phyloP scores from a whole-genome alignment of 92 coral and sea anemone genomes.

The Porites divaricata region DNA sequence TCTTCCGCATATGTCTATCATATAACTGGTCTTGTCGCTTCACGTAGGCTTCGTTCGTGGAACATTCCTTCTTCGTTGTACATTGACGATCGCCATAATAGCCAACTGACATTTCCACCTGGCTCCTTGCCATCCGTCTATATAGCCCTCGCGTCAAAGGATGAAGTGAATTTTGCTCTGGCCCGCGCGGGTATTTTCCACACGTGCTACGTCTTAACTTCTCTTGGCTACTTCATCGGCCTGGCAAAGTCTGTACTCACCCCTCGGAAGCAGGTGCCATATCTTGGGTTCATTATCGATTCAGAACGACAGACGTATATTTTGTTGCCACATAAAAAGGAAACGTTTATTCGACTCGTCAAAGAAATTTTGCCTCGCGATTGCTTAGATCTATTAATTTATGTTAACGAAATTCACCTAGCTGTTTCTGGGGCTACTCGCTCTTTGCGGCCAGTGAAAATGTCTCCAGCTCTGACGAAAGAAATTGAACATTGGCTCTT shows the following conservation, averaged over 20 bases:
- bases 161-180: constrained; percentile 32
- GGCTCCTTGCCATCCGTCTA: no score
- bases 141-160: constrained; percentile 15
- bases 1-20: no score
- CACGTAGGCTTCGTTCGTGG: constrained; percentile 8
- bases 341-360: constrained; percentile 3
- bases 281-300: constrained; percentile 18
- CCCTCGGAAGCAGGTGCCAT: no score
- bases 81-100: no score
- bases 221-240: constrained; percentile 47
- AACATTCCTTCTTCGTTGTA: constrained; percentile 38
- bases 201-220: constrained; percentile 29
- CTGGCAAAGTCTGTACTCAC: no score
- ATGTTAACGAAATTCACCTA: no score
- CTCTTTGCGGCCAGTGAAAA: no score
- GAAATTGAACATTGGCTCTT: no score
- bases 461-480: no score
- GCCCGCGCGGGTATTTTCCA: constrained; percentile 31
- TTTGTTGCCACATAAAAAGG: constrained; percentile 22
- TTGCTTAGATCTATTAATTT: constrained; percentile 3
- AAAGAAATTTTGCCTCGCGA: constrained; percentile 5
- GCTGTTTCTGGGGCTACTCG: no score
- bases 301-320: no score
- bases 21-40: constrained; percentile 23
- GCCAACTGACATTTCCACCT: no score